A percentile compares a stretch with the other conserved stretches of the same genome.
Conservation (phyloP, 2,888 invertebrate species). For the Stenoptilia bipunctidactyla region DNA sequence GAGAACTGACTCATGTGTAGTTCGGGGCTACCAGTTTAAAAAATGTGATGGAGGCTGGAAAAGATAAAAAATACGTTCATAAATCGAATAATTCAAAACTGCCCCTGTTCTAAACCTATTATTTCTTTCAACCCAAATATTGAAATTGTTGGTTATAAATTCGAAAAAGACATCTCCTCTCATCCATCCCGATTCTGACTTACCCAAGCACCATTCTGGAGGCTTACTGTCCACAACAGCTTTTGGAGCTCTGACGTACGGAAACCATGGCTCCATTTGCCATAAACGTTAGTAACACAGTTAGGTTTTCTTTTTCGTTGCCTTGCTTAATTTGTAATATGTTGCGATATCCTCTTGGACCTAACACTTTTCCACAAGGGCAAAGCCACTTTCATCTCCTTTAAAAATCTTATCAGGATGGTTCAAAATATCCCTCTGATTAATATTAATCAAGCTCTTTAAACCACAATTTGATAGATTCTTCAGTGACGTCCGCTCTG, state of each 20-base stretch:
- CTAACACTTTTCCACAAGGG: constrained; percentile 17
- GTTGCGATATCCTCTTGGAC: constrained; percentile 15
- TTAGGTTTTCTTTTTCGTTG: constrained; percentile 20
- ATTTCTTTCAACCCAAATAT: constrained; percentile 11
- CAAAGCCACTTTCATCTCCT: constrained; percentile 19
- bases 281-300: constrained; percentile 16
- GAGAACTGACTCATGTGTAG: too few relatives aligned
- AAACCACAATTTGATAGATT: constrained; percentile 9
- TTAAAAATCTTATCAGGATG: constrained; percentile 9
- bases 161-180: constrained; percentile 15
- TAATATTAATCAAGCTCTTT: constrained; percentile 2
- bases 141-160: constrained; percentile 15
- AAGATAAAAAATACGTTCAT: too few relatives aligned
- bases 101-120: too few relatives aligned
- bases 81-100: too few relatives aligned
- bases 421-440: constrained; percentile 1
- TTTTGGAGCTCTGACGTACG: too few relatives aligned
- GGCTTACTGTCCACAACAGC: too few relatives aligned
- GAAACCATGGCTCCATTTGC: constrained; percentile 14
- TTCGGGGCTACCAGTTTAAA: too few relatives aligned
- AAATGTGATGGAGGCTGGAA: too few relatives aligned
- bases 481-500: too few relatives aligned
- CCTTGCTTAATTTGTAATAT: constrained; percentile 11
- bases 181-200: too few relatives aligned
- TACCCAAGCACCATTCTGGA: too few relatives aligned